Evolutionary conservation across 1,140 invertebrate genomes (phyloP).

Genomic region (Macrobrachium nipponense): DNA sequence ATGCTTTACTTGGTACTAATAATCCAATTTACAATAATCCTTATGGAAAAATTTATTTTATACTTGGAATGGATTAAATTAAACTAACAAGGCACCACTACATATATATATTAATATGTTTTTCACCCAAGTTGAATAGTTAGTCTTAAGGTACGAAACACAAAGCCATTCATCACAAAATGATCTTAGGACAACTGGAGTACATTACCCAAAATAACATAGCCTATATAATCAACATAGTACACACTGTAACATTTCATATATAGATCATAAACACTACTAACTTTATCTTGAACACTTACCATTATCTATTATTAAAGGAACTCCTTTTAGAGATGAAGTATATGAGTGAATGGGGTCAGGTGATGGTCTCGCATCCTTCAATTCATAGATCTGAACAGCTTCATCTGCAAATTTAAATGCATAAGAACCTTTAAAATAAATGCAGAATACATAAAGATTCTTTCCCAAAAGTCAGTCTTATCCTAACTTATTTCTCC

Average conservation of each 20-base stretch:
- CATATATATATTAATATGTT: too few relatives aligned
- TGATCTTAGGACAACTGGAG: too few relatives aligned
- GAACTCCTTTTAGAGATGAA: conserved; percentile 71
- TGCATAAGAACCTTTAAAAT: too few relatives aligned
- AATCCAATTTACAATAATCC: too few relatives aligned
- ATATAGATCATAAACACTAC: background rate
- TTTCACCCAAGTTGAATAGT: too few relatives aligned
- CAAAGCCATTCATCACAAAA: too few relatives aligned
- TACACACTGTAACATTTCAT: background rate
- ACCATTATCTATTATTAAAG: conserved; percentile 90
- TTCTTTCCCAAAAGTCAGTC: too few relatives aligned
- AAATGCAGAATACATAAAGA: too few relatives aligned
- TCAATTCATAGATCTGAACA: conserved; percentile 74
- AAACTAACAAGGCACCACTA: too few relatives aligned
- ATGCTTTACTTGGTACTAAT: background rate
- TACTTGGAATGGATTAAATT: too few relatives aligned
- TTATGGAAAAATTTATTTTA: background rate
- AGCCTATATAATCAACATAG: conserved; percentile 20
- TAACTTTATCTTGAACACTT: conserved; percentile 64
- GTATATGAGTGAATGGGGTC: conserved; percentile 80
- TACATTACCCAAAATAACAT: background rate
- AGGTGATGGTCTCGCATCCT: conserved; percentile 79
- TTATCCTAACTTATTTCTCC: too few relatives aligned
- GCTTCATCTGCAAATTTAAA: conserved; percentile 36
- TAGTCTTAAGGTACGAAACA: too few relatives aligned